Percentiles rank a stretch among this genome's conserved stretches.
Evolutionary conservation across 1,140 invertebrate genomes (phyloP).

Genomic region (Meloidogyne hapla): DNA sequence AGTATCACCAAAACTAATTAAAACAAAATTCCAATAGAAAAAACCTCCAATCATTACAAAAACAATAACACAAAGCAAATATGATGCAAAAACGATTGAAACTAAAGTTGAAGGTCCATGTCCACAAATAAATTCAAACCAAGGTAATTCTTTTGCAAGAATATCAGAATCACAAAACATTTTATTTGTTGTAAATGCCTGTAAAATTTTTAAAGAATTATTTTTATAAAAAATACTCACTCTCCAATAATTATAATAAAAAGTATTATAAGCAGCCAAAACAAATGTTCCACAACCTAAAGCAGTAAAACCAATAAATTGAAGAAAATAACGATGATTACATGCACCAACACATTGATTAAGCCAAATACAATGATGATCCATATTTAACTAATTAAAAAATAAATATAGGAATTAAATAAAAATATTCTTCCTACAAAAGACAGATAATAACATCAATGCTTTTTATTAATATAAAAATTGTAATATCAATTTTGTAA

Average conservation of each 20-base stretch:
- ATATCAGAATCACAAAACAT: slow-evolving; percentile 40
- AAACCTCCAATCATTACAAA: slow-evolving; percentile 46
- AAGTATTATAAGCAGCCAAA: slow-evolving; percentile 39
- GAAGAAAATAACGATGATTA: slow-evolving; percentile 62
- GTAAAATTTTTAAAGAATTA: background rate
- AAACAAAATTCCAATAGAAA: slow-evolving; percentile 49
- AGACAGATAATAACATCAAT: no score
- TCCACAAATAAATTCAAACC: slow-evolving; percentile 37
- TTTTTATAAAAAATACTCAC: slow-evolving; percentile 28
- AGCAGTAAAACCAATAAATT: slow-evolving; percentile 55
- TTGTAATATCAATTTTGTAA: no score
- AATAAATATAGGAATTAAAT: slow-evolving; percentile 8
- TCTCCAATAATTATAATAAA: slow-evolving; percentile 50
- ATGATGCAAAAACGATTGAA: slow-evolving; percentile 45
- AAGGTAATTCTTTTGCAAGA: slow-evolving; percentile 35
- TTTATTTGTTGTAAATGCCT: slow-evolving; percentile 38
- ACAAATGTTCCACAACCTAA: slow-evolving; percentile 52
- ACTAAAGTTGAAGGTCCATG: slow-evolving; percentile 37
- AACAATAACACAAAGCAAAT: slow-evolving; percentile 44
- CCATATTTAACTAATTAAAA: slow-evolving; percentile 52
- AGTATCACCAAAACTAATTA: slow-evolving; percentile 47
- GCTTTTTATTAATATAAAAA: no score
- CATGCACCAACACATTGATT: slow-evolving; percentile 62
- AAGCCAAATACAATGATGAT: slow-evolving; percentile 63
- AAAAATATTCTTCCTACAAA: no score